Base-by-base conservation (phyloP, 2,797 vertebrate genomes). In the Sylvia borin region DNA sequence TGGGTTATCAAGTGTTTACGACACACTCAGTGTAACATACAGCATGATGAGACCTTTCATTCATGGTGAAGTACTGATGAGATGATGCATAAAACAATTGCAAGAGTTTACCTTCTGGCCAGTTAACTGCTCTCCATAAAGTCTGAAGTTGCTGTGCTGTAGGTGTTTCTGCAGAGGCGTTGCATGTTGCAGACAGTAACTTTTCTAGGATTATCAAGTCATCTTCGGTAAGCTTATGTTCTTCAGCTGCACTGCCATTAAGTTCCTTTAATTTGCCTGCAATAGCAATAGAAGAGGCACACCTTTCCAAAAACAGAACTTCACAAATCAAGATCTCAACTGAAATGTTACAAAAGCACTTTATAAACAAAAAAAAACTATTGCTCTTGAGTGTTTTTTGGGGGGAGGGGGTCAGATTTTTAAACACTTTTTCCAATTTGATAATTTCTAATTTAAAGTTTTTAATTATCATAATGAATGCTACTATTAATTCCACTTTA, bases 231-330 rank as follows among this genome's bases (percentile, higher is more conserved):
- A 99, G 98, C 81, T 98, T 98, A 84, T 99, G 98, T 79, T 99
- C 99, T 93, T 97, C 98, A 40, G 98, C 97, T 32, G 99, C 98
- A 20, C 77, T 97, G 80, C 87, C 95, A 81, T 99, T 99, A 87
- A 99, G 98, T 97, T 99, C 99, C 93, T 98, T 99, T 92, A 99
- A 92, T 98, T 99, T 99, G 92, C 98, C 99, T 99, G 78, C 17
- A 96, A 66, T n/a, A 96, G 4, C 53, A 95, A 90, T 38, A 88
- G 58, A 88, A 73, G 19, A 72, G 7, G 24, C 21, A 66, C 4
- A 2, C 32, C 29, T 81, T 58, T 65, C 40, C 47, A 22, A 58
- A 34, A 61, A 40, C 0, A 68, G 45, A 91, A 36, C n/a, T 67
- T 89, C 32, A 90, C 24, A 86, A 82, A 82, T 32, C 0, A 0